Evolutionary conservation across 2,797 vertebrate species (phyloP), one percentile per base, ranked within the genome.

Genomic region (Poeciliopsis infans): DNA sequence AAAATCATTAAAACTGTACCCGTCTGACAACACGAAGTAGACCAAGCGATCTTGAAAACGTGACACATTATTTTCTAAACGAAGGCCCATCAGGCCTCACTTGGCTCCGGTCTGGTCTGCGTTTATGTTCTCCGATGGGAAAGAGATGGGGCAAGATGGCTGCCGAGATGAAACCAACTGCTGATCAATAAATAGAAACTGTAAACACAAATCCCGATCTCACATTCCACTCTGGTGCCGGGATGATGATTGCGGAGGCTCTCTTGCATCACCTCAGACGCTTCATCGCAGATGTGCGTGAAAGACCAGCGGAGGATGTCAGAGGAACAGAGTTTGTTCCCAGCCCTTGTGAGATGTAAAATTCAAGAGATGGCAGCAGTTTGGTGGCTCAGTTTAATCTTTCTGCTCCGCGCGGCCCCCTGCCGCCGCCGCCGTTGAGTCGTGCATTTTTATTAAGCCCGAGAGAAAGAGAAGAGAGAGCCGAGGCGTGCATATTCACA

Each of bases 401-500:
- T 90, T 87, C 81, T 89, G 87, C 86, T 89, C 84, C 85, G 80
- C 83, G 84, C 77, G 78, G 49, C 25, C 51, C 23, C 51, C 53
- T 8, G 4, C 25, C 10, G 1, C 25, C 8, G 76, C 79, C 79
- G 69, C 87, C 85, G 78, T 87, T 87, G 87, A 91, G 85, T 84
- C 1, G 39, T 88, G 88, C 85, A 86, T 91, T 89, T 92, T 87
- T 85, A 91, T 92, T 88, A 89, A 89, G 83, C 90, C 83, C 87
- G 83, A 84, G 69, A 84, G 83, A 89, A 82, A 85, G 82, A 77
- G 79, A 84, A 75, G 74, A 70, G 72, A 78, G 79, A 75, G 76
- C 73, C 77, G 70, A 46, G 2, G 75, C 82, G 88, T 93, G 85
- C 87, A 90, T 89, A 93, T 91, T 93, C 84, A 91, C 80, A 83